phyloP scores from a whole-genome alignment of 2,888 invertebrate genomes.

The Polietes domitor region DNA sequence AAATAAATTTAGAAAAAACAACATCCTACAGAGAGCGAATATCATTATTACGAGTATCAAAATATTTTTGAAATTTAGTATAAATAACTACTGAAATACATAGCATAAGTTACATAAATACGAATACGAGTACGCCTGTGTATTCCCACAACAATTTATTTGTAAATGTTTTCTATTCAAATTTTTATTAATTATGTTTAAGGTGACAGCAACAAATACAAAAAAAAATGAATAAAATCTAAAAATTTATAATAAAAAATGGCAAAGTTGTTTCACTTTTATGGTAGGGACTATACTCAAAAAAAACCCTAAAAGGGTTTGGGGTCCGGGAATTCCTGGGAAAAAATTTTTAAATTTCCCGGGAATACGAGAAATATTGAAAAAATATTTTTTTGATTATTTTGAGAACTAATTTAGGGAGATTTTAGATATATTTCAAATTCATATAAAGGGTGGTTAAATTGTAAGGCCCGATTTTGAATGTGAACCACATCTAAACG shows the following conservation, averaged over 20 bases:
- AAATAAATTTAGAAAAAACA: slow-evolving; percentile 9
- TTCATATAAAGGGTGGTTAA: no score
- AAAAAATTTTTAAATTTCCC: no score
- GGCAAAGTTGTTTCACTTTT: slow-evolving; percentile 25
- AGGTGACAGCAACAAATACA: slow-evolving; percentile 47
- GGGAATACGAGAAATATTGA: no score
- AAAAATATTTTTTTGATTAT: no score
- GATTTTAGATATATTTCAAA: no score
- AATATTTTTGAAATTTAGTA: slow-evolving; percentile 6
- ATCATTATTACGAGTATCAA: slow-evolving; percentile 34
- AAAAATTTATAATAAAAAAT: slow-evolving; percentile 37
- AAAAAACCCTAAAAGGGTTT: no score
- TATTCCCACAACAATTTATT: slow-evolving; percentile 52
- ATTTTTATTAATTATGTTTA: slow-evolving; percentile 57
- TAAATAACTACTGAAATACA: background rate
- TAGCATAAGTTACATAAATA: slow-evolving; percentile 47
- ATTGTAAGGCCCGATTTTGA: no score
- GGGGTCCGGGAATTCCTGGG: no score
- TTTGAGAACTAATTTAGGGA: no score
- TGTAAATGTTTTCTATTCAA: slow-evolving; percentile 63
- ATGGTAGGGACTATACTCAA: no score
- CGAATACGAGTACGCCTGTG: background rate
- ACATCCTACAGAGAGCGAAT: slow-evolving; percentile 17
- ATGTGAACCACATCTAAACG: no score
- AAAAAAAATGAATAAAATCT: slow-evolving; percentile 43